Percentiles rank a stretch among this genome's conserved stretches.
phyloP scores from a whole-genome alignment of 2,888 invertebrate species.

The Synanthedon myopaeformis region DNA sequence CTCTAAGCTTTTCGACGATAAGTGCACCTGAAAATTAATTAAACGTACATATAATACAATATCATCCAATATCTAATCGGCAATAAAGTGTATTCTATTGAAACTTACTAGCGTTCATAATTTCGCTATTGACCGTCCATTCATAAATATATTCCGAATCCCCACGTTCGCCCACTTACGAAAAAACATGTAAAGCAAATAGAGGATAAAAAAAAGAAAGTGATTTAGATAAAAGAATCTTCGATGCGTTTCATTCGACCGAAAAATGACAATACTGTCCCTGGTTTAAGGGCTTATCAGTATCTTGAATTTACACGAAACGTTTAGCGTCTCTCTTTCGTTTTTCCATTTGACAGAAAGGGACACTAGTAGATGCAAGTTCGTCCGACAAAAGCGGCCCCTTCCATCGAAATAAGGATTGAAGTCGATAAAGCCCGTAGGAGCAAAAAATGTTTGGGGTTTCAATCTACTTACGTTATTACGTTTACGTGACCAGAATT shows the following conservation, averaged over 20 bases:
- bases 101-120: no score
- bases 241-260: constrained; percentile 19
- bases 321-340: constrained; percentile 8
- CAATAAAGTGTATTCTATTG: no score
- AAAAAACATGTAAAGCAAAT: constrained; percentile 11
- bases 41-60: not conserved
- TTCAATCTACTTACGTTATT: constrained; percentile 52
- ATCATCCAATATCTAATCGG: no score
- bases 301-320: constrained; percentile 10
- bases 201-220: constrained; percentile 11
- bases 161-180: constrained; percentile 2
- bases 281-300: constrained; percentile 14
- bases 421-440: constrained; percentile 38
- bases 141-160: no score
- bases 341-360: constrained; percentile 11
- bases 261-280: constrained; percentile 25
- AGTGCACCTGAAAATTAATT: constrained; percentile 26
- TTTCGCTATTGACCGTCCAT: not conserved
- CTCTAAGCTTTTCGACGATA: constrained; percentile 35
- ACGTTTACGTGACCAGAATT: constrained; percentile 42
- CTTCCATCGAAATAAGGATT: constrained; percentile 25
- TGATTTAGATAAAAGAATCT: constrained; percentile 18
- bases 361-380: constrained; percentile 7
- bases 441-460: constrained; percentile 41
- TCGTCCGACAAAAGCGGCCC: not conserved